A percentile compares a stretch with the other conserved stretches of the same genome.
These are phyloP conservation scores for Torymus auratus DNA, from an alignment of 2,888 invertebrate genomes.

Conservation along the genomic window DNA sequence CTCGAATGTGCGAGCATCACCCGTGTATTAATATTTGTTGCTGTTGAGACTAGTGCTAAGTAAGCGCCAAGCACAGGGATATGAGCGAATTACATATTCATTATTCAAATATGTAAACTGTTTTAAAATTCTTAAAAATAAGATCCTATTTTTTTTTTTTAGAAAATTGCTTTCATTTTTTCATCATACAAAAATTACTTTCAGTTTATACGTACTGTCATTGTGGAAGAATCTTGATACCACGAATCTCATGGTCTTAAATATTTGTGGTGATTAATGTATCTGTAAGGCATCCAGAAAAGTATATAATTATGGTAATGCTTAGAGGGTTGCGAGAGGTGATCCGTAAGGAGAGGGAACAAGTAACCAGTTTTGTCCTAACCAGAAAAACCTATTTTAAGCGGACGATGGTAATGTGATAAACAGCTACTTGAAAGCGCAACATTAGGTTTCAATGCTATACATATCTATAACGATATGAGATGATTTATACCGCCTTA, in stretches of 20 bases:
- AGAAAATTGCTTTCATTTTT: too few relatives aligned
- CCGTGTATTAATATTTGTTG: slow-evolving; percentile 57
- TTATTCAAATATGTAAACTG: too few relatives aligned
- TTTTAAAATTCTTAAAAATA: slow-evolving; percentile 2
- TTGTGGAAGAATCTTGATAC: slow-evolving; percentile 1
- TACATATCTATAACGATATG: slow-evolving; percentile 12
- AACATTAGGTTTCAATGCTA: slow-evolving; percentile 39
- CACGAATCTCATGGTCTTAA: not conserved
- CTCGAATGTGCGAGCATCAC: slow-evolving; percentile 17
- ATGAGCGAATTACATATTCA: too few relatives aligned
- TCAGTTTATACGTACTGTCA: too few relatives aligned
- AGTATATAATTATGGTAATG: not conserved
- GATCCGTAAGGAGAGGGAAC: not conserved
- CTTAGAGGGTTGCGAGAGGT: not conserved
- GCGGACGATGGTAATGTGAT: slow-evolving; percentile 48
- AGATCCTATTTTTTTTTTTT: not conserved
- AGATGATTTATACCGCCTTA: slow-evolving; percentile 19
- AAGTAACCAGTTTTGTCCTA: not conserved
- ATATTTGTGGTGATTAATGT: slow-evolving; percentile 19
- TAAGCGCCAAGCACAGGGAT: slow-evolving; percentile 12
- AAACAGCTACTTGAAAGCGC: slow-evolving; percentile 26
- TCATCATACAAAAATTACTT: too few relatives aligned
- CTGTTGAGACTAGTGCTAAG: slow-evolving; percentile 55
- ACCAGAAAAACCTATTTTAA: slow-evolving; percentile 32
- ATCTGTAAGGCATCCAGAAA: slow-evolving; percentile 15